These are phyloP conservation scores for Pseudorasbora parva DNA, from an alignment of 2,113 vertebrate species.

Conservation along the genomic window DNA sequence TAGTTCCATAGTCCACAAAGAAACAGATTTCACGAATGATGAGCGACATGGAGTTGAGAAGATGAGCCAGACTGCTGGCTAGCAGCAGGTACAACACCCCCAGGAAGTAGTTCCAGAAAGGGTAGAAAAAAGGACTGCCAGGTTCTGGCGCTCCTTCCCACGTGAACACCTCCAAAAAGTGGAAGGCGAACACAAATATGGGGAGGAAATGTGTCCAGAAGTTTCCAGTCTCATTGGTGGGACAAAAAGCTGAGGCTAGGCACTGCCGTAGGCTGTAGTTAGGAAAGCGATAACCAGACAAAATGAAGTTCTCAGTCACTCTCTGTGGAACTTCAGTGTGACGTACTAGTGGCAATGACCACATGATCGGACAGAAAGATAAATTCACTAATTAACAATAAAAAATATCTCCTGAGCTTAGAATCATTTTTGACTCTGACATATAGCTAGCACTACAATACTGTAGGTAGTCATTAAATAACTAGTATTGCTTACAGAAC, in stretches of 20 bases:
- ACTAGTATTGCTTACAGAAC: neutral
- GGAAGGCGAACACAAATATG: constrained; percentile 75
- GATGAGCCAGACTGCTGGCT: constrained; percentile 81
- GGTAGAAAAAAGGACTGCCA: constrained; percentile 75
- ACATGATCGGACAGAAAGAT: constrained; percentile 57
- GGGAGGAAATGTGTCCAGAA: constrained; percentile 84
- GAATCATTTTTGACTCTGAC: neutral
- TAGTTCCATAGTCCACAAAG: constrained; percentile 81
- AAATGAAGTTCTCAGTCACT: constrained; percentile 78
- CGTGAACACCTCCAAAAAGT: constrained; percentile 73
- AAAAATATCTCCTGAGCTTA: constrained; percentile 24
- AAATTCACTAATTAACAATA: neutral
- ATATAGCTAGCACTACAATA: neutral
- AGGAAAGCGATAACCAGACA: constrained; percentile 79
- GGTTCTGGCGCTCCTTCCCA: constrained; percentile 58
- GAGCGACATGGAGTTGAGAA: constrained; percentile 82
- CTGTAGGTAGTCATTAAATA: neutral
- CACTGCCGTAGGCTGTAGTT: constrained; percentile 80
- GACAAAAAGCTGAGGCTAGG: constrained; percentile 77
- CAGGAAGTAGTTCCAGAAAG: constrained; percentile 78
- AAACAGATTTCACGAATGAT: constrained; percentile 79
- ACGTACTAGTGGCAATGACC: constrained; percentile 70
- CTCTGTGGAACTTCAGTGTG: constrained; percentile 74
- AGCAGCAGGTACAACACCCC: constrained; percentile 77
- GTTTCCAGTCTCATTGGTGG: constrained; percentile 81